Conservation (phyloP, 2,113 vertebrate genomes). For the Bungarus multicinctus region DNA sequence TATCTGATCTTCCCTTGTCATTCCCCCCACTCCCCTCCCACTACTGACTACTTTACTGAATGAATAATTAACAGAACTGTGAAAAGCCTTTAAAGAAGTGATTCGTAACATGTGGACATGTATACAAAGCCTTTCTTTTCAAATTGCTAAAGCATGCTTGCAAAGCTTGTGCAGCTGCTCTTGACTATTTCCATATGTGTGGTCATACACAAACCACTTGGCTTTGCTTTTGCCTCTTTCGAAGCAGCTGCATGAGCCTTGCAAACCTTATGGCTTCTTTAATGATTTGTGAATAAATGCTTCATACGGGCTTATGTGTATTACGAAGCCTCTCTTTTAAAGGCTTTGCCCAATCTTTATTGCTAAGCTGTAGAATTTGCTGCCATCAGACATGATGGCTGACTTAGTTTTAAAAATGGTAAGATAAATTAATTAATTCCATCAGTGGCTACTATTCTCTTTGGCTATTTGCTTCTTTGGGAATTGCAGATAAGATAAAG, state of each 20-base stretch:
- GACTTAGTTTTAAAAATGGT: not conserved
- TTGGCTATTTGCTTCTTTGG: not conserved
- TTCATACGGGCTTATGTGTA: not conserved
- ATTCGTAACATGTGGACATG: not conserved
- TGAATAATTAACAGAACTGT: not conserved
- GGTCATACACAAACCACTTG: not conserved
- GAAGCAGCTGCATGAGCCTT: not conserved
- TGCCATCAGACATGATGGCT: not conserved
- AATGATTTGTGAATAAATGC: not conserved
- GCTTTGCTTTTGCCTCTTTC: not conserved
- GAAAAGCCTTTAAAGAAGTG: not conserved
- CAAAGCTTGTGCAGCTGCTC: not conserved
- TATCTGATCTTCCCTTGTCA: not conserved
- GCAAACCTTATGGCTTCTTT: not conserved
- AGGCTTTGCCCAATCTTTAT: not conserved
- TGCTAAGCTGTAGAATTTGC: not conserved
- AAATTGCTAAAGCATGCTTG: not conserved
- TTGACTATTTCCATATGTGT: not conserved
- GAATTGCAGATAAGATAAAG: not conserved
- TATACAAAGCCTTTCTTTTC: not conserved
- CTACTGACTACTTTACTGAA: not conserved
- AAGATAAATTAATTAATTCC: not conserved
- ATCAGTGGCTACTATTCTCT: not conserved
- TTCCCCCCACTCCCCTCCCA: not conserved
- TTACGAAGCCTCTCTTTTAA: not conserved